Percentiles rank a stretch among this genome's conserved stretches.
Evolutionary conservation across 2,888 invertebrate species (phyloP).

Genomic region (Fragum whitleyi): DNA sequence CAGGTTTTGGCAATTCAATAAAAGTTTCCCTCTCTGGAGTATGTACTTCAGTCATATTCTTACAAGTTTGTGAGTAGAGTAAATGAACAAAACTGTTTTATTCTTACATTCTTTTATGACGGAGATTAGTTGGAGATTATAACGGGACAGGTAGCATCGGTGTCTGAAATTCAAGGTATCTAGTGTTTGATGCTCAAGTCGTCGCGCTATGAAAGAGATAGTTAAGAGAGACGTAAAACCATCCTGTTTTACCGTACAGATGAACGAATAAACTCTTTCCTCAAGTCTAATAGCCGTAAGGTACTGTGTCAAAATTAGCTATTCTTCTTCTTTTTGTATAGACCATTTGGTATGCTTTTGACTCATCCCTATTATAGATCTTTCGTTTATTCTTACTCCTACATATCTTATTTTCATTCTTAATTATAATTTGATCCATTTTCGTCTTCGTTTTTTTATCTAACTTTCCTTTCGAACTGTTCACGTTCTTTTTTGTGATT

Average conservation of each 20-base stretch:
- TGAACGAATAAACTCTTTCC: too few species aligned
- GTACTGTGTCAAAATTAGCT: slow-evolving; percentile 35
- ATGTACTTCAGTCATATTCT: neutral
- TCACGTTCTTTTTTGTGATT: neutral
- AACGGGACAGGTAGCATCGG: too few species aligned
- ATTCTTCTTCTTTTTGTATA: slow-evolving; percentile 34
- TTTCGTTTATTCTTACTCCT: slow-evolving; percentile 88
- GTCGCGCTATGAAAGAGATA: too few species aligned
- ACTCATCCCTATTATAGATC: slow-evolving; percentile 88
- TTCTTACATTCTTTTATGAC: too few species aligned
- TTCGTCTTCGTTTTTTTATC: too few species aligned
- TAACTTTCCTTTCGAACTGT: too few species aligned
- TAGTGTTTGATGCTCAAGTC: too few species aligned
- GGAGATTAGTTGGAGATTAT: too few species aligned
- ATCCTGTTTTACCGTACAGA: too few species aligned
- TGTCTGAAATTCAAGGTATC: too few species aligned
- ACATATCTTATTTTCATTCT: slow-evolving; percentile 30
- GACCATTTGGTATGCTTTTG: slow-evolving; percentile 80
- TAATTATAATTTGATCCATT: slow-evolving; percentile 4
- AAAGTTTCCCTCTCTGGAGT: slow-evolving; percentile 23
- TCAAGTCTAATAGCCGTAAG: slow-evolving; percentile 44
- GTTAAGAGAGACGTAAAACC: too few species aligned
- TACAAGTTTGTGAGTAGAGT: neutral
- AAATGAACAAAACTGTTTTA: too few species aligned
- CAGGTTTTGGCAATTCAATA: slow-evolving; percentile 12